Percentiles rank a stretch among this genome's conserved stretches.
These are phyloP conservation scores for Rugalucina vietnamica DNA, from an alignment of 2,888 invertebrate genomes.

Conservation along the genomic window DNA sequence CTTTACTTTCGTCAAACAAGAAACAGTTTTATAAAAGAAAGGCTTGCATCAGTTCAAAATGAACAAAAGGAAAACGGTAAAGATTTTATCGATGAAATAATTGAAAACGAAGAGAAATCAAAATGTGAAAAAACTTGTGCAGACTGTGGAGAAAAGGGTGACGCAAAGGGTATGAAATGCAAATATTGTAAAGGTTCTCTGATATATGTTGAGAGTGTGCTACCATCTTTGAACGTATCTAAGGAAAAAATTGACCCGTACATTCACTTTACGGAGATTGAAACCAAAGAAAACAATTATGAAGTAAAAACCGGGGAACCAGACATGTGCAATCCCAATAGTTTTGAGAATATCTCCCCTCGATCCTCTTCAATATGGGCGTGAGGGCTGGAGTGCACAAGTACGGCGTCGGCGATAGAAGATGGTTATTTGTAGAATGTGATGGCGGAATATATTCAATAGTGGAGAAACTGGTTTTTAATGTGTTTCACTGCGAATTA, in stretches of 20 bases:
- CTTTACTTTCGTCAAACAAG: no score
- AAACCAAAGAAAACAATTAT: background rate
- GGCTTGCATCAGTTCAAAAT: no score
- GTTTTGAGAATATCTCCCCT: conserved; percentile 39
- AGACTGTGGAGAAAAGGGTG: conserved; percentile 31
- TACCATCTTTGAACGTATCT: background rate
- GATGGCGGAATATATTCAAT: background rate
- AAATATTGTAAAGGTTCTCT: conserved; percentile 29
- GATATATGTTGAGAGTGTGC: background rate
- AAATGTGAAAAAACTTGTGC: conserved; percentile 15
- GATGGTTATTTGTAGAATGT: background rate
- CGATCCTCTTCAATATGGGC: background rate
- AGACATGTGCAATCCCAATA: conserved; percentile 31
- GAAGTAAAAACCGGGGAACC: conserved; percentile 16
- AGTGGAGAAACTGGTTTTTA: background rate
- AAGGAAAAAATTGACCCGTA: conserved; percentile 14
- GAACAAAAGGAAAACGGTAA: no score
- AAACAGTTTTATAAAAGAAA: no score
- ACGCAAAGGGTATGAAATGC: conserved; percentile 22
- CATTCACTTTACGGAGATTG: background rate
- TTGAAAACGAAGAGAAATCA: background rate
- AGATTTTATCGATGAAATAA: conserved; percentile 3
- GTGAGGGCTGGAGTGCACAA: background rate
- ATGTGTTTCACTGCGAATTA: background rate
- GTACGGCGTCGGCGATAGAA: background rate